These are phyloP conservation scores for Andricus quercusramuli DNA, from an alignment of 2,888 invertebrate genomes.

Conservation along the genomic window DNA sequence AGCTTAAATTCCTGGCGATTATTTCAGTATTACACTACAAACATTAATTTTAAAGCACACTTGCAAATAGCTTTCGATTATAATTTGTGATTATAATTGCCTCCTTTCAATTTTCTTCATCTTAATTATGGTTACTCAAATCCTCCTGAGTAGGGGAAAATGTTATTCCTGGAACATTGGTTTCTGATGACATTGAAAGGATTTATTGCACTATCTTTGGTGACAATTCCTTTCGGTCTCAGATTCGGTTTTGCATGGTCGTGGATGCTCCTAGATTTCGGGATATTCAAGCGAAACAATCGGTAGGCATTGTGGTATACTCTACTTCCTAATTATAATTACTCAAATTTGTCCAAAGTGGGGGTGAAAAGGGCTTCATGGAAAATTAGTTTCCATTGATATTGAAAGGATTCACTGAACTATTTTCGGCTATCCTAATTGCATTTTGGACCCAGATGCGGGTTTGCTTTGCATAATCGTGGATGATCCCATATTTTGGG, in stretches of 20 bases:
- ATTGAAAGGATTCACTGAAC: background rate
- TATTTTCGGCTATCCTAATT: background rate
- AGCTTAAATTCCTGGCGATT: slow-evolving; percentile 18
- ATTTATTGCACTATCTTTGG: background rate
- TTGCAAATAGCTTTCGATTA: slow-evolving; percentile 9
- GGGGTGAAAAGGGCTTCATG: too few relatives aligned
- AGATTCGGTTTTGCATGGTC: too few relatives aligned
- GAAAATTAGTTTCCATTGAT: too few relatives aligned
- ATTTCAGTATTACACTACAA: slow-evolving; percentile 6
- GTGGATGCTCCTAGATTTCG: too few relatives aligned
- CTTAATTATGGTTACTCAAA: background rate
- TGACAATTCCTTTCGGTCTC: too few relatives aligned
- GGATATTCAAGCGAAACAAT: too few relatives aligned
- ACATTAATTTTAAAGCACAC: background rate
- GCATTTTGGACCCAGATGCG: background rate
- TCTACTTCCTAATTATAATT: too few relatives aligned
- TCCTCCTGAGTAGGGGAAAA: background rate
- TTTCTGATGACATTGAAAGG: slow-evolving; percentile 4
- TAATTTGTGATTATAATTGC: background rate
- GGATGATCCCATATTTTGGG: background rate
- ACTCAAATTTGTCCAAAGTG: too few relatives aligned
- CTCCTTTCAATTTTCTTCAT: background rate
- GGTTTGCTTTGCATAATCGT: background rate
- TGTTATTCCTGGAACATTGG: too few relatives aligned
- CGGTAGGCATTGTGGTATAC: too few relatives aligned